Percentiles rank a stretch among this genome's conserved stretches.
Conservation (phyloP, 2,113 vertebrate genomes). For the Dasyornis broadbenti region DNA sequence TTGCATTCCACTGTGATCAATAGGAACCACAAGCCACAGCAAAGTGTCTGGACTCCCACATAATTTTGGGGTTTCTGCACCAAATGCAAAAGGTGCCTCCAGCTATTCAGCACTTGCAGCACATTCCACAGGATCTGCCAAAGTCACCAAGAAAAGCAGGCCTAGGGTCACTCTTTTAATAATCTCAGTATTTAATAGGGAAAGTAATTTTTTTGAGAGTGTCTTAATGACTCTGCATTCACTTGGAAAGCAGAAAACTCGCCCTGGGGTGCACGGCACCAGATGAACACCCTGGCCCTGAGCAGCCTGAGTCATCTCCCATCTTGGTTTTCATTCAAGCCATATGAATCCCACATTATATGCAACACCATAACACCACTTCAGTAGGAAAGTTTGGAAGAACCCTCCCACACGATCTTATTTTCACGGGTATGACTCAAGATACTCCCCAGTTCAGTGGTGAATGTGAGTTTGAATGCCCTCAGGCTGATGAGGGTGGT, state of each 20-base stretch:
- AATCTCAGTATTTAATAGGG: neutral
- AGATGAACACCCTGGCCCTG: neutral
- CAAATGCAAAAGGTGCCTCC: neutral
- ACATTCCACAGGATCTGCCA: neutral
- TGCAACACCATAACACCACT: neutral
- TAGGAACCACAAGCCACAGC: rapidly evolving
- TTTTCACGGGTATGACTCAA: neutral
- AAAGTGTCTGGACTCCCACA: neutral
- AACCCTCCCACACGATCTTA: neutral
- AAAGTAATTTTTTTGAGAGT: neutral
- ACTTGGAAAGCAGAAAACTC: neutral
- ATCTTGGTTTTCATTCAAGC: neutral
- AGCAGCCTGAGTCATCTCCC: neutral
- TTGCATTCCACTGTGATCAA: neutral
- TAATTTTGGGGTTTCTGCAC: neutral
- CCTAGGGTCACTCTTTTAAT: neutral
- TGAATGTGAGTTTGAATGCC: neutral
- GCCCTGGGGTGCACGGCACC: rapidly evolving
- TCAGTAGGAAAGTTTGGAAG: neutral
- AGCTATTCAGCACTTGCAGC: neutral
- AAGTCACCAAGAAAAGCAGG: neutral
- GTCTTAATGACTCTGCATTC: neutral
- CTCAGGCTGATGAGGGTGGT: neutral
- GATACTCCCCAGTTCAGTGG: neutral
- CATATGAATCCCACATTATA: neutral